Base-by-base conservation (phyloP, 2,113 vertebrate genomes). In the Tor tambroides region DNA sequence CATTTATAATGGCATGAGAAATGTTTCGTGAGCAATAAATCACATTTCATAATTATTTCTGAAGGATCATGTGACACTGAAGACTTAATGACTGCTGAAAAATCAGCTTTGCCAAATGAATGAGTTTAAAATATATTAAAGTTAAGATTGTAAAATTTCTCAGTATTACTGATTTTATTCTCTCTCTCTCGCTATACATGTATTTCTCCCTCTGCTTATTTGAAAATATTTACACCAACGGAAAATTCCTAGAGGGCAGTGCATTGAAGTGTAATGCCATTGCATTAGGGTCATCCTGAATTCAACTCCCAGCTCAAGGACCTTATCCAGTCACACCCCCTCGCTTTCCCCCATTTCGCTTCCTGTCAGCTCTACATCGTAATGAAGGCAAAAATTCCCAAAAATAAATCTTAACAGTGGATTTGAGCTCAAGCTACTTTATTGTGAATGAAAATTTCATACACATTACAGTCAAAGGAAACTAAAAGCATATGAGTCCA, bases 381-480 rank as follows among this genome's bases (percentile, higher is more conserved):
- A 19, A 17, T 6, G 2, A 54, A 19, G 51, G 51, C 17, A 54
- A 54, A 2, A 54, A 15, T 15, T 49, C 46, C 46, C 46, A 12
- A 14, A 10, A 43, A 10, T 9, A 43, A 43, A 35, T 35, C 35
- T 35, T 59, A n/a, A 43, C 9, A 49, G 54, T 69, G 46, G 4
- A 69, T 54, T 86, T 7, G 2, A n/a, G n/a, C 49, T 86, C 10
- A 80, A 80, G 3, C 63, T 72, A 80, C 35, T 74, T 86, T 86
- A 86, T 80, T 86, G 28, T 38, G 8, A 65, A 28, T 21, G 3
- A 21, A 80, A 74, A 59, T 32, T 41, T 10, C 32, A 61, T 46
- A 72, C 35, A 74, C 51, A n/a, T 43, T 41, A 81, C 76, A 85
- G 54, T 35, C n/a, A 80, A 86, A 41, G 15, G 35, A 41, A 56